A percentile compares a stretch with the other conserved stretches of the same genome.
Evolutionary conservation across 2,888 invertebrate genomes (phyloP).

Genomic region (Tetheella fluctuosa): DNA sequence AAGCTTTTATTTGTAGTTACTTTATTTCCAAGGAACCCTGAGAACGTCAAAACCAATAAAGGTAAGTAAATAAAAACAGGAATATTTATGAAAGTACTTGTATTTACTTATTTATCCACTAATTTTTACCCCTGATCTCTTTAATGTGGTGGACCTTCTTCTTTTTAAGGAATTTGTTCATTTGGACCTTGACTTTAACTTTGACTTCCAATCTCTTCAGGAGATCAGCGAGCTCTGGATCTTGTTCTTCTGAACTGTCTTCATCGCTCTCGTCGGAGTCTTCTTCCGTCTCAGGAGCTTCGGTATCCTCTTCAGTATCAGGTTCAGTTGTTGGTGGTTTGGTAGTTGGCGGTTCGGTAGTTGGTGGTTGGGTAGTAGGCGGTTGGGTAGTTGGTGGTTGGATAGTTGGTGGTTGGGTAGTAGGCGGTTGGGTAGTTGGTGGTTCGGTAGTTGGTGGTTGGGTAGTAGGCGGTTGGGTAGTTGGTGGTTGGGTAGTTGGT

Average conservation of each 20-base stretch:
- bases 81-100: no score
- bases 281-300: slow-evolving; percentile 36
- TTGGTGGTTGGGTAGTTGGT: no score
- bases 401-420: slow-evolving; percentile 19
- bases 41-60: no score
- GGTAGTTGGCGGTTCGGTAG: slow-evolving; percentile 21
- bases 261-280: slow-evolving; percentile 44
- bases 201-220: slow-evolving; percentile 68
- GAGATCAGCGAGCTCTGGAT: slow-evolving; percentile 55
- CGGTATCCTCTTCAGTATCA: slow-evolving; percentile 43
- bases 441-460: slow-evolving; percentile 14
- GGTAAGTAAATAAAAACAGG: no score
- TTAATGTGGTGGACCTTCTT: slow-evolving; percentile 15
- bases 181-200: slow-evolving; percentile 69
- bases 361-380: slow-evolving; percentile 19
- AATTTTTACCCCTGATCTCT: slow-evolving; percentile 12
- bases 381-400: slow-evolving; percentile 7
- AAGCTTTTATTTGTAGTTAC: no score
- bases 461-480: no score
- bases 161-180: slow-evolving; percentile 52
- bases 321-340: slow-evolving; percentile 29
- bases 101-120: no score
- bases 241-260: slow-evolving; percentile 48
- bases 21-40: no score
- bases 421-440: not conserved